These are phyloP conservation scores for Cyprinella venusta DNA, from an alignment of 2,797 vertebrate species.

Conservation along the genomic window DNA sequence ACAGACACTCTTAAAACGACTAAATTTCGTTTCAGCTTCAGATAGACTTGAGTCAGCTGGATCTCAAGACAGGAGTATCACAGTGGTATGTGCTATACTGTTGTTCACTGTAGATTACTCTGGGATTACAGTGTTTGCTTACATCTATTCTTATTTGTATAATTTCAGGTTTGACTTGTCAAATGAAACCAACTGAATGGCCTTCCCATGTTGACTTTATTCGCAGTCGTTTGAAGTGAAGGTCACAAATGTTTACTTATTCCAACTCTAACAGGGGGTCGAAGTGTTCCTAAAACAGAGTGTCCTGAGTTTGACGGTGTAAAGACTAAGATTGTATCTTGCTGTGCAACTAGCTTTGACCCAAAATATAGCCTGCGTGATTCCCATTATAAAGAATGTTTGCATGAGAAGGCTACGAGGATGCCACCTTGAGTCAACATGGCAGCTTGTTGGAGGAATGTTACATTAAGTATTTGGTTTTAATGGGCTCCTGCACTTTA, in stretches of 20 bases:
- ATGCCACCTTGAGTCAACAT: neutral
- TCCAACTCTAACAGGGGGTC: neutral
- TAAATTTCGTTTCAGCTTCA: conserved; percentile 76
- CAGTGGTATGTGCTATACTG: conserved; percentile 79
- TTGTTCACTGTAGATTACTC: conserved; percentile 50
- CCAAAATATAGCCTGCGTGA: conserved; percentile 7
- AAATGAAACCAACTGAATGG: conserved; percentile 74
- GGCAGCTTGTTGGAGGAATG: neutral
- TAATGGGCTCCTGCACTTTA: conserved; percentile 58
- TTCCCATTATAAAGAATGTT: neutral
- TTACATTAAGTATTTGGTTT: conserved; percentile 22
- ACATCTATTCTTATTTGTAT: conserved; percentile 33
- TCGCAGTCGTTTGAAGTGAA: conserved; percentile 66
- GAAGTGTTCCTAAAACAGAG: neutral
- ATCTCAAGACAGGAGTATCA: conserved; percentile 80
- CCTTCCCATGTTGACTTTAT: conserved; percentile 46
- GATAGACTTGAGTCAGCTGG: conserved; percentile 84
- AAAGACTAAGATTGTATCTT: neutral
- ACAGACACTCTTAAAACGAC: neutral
- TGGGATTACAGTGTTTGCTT: neutral
- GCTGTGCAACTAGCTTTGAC: conserved; percentile 23
- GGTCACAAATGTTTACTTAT: conserved; percentile 1
- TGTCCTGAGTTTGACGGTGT: neutral
- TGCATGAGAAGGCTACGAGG: neutral
- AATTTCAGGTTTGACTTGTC: conserved; percentile 79